A percentile compares a stretch with the other conserved stretches of the same genome.
These are phyloP conservation scores for Platichthys flesus DNA, from an alignment of 2,113 vertebrate species.

Conservation along the genomic window DNA sequence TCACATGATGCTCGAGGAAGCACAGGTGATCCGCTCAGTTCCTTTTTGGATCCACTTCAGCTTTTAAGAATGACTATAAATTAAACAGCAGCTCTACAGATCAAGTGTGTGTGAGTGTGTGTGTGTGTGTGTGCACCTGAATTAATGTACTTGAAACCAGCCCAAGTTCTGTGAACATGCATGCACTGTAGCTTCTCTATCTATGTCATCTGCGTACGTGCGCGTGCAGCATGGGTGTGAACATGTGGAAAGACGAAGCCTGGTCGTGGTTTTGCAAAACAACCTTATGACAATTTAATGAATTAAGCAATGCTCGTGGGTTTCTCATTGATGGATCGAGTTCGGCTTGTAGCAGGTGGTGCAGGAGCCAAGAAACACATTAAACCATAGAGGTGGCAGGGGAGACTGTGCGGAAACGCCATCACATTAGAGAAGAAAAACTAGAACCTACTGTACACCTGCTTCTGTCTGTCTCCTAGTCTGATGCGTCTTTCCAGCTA, in stretches of 20 bases:
- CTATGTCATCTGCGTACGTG: background rate
- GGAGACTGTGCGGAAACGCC: constrained; percentile 1
- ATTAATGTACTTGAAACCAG: background rate
- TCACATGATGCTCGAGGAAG: constrained; percentile 57
- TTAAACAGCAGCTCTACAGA: constrained; percentile 45
- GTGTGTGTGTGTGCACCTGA: background rate
- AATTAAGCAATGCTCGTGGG: constrained; percentile 55
- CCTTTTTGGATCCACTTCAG: constrained; percentile 57
- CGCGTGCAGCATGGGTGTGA: constrained; percentile 9
- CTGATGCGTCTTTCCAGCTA: constrained; percentile 4
- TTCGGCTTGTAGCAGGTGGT: constrained; percentile 45
- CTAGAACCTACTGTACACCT: background rate
- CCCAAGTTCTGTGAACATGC: background rate
- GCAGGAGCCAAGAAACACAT: constrained; percentile 18
- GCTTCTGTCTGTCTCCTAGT: background rate
- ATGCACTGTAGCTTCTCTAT: background rate
- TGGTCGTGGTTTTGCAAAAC: constrained; percentile 43
- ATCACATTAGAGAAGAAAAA: constrained; percentile 17
- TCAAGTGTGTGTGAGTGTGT: constrained; percentile 23
- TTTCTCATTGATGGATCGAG: constrained; percentile 50
- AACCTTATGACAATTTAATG: constrained; percentile 66
- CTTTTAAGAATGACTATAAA: constrained; percentile 53
- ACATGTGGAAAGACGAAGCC: background rate
- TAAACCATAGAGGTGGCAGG: constrained; percentile 21
- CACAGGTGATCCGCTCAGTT: constrained; percentile 50